Percentiles rank a stretch among this genome's conserved stretches.
Evolutionary conservation across 2,888 invertebrate species (phyloP).

Genomic region (Galeruca laticollis): DNA sequence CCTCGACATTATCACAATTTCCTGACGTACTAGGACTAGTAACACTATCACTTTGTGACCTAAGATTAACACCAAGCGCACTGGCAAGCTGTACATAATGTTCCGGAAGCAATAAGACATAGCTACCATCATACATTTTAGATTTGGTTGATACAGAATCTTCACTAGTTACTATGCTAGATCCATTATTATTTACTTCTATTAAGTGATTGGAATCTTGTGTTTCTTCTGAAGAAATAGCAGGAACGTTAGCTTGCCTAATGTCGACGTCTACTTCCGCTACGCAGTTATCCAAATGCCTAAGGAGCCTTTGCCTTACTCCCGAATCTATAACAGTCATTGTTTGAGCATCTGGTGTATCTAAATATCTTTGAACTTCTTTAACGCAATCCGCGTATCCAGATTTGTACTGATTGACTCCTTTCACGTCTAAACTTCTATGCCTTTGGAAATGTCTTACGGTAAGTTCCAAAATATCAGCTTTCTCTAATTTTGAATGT

Average conservation of each 20-base stretch:
- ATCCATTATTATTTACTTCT: slow-evolving; percentile 60
- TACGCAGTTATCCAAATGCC: slow-evolving; percentile 74
- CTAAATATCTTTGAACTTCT: slow-evolving; percentile 73
- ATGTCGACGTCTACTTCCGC: slow-evolving; percentile 72
- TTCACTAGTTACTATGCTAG: slow-evolving; percentile 28
- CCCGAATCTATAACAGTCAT: slow-evolving; percentile 71
- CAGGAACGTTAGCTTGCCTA: slow-evolving; percentile 49
- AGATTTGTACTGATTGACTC: slow-evolving; percentile 75
- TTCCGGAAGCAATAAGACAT: slow-evolving; percentile 73
- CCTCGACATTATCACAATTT: slow-evolving; percentile 46
- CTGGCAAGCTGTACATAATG: slow-evolving; percentile 73
- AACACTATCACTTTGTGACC: slow-evolving; percentile 55
- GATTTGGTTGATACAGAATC: slow-evolving; percentile 49
- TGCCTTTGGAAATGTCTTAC: slow-evolving; percentile 85
- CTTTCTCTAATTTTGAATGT: slow-evolving; percentile 87
- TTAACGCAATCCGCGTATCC: slow-evolving; percentile 77
- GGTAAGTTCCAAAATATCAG: slow-evolving; percentile 86
- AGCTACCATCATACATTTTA: slow-evolving; percentile 72
- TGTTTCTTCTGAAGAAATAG: slow-evolving; percentile 50
- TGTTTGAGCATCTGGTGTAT: slow-evolving; percentile 73
- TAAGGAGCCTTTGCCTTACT: slow-evolving; percentile 71
- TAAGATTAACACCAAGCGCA: slow-evolving; percentile 66
- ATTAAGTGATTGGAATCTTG: slow-evolving; percentile 65
- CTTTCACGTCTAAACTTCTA: slow-evolving; percentile 75
- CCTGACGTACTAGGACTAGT: slow-evolving; percentile 51